Conservation (phyloP, 2,888 invertebrate genomes). For the Apamea crenata region DNA sequence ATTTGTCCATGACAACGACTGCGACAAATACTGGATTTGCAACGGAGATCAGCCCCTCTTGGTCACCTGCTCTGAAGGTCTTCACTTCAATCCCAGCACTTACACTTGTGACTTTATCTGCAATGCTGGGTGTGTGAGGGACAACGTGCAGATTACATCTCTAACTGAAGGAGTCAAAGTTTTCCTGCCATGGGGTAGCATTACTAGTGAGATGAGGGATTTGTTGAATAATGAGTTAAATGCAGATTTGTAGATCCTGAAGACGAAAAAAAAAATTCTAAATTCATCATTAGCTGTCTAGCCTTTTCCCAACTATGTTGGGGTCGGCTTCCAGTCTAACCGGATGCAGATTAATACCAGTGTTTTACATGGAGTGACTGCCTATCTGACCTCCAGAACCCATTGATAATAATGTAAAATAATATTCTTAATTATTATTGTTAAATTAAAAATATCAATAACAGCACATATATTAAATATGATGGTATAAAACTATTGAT, state of each 20-base stretch:
- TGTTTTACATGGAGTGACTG: background rate
- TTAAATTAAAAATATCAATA: background rate
- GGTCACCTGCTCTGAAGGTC: constrained; percentile 79
- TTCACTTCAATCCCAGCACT: constrained; percentile 80
- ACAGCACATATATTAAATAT: background rate
- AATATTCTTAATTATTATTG: constrained; percentile 2
- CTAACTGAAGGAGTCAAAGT: constrained; percentile 73
- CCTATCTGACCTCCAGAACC: background rate
- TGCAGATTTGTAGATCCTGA: background rate
- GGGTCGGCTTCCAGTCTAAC: background rate
- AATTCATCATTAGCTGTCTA: too few relatives aligned
- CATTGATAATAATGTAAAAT: constrained; percentile 14
- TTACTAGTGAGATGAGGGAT: constrained; percentile 51
- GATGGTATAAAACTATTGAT: background rate
- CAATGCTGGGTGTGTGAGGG: constrained; percentile 77
- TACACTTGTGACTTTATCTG: constrained; percentile 81
- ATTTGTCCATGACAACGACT: constrained; percentile 81
- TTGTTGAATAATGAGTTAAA: constrained; percentile 31
- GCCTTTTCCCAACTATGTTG: background rate
- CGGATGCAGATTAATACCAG: background rate
- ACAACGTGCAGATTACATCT: constrained; percentile 68
- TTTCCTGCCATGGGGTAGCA: constrained; percentile 76
- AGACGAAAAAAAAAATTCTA: too few relatives aligned
- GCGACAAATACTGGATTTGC: constrained; percentile 85
- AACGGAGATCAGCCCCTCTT: constrained; percentile 71